Percentiles rank a stretch among this genome's conserved stretches.
Conservation (phyloP, 23 tunicate genomes). For the Ascidia mentula region DNA sequence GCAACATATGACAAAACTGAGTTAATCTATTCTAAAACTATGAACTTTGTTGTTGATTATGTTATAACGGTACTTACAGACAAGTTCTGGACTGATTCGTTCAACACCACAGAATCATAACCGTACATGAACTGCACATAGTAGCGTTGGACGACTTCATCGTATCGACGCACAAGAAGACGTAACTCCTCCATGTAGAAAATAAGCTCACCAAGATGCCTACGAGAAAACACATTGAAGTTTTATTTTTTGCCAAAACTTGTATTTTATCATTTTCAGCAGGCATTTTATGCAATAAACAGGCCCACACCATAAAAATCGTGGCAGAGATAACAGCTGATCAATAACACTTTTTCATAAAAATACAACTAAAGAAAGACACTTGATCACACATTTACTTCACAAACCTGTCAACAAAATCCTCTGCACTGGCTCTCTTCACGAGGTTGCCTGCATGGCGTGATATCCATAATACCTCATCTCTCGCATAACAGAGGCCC, state of each 20-base stretch:
- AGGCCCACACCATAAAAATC: too few relatives aligned
- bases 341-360: too few relatives aligned
- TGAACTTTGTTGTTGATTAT: neutral
- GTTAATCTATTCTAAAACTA: too few relatives aligned
- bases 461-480: conserved; percentile 85
- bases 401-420: conserved; percentile 78
- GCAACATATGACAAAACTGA: neutral
- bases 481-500: conserved; percentile 74
- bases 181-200: conserved; percentile 95
- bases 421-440: conserved; percentile 83
- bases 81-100: conserved; percentile 90
- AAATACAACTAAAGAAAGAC: too few relatives aligned
- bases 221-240: neutral
- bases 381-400: too few relatives aligned
- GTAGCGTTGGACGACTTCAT: conserved; percentile 88
- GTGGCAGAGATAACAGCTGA: too few relatives aligned
- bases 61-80: conserved; percentile 58
- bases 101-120: conserved; percentile 86
- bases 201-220: conserved; percentile 83
- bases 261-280: too few relatives aligned
- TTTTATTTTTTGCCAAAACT: too few relatives aligned
- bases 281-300: too few relatives aligned
- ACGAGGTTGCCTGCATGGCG: conserved; percentile 65
- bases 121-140: conserved; percentile 89
- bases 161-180: conserved; percentile 66